Conservation (phyloP, 2,888 invertebrate species). For the Troglohyphantes excavatus region DNA sequence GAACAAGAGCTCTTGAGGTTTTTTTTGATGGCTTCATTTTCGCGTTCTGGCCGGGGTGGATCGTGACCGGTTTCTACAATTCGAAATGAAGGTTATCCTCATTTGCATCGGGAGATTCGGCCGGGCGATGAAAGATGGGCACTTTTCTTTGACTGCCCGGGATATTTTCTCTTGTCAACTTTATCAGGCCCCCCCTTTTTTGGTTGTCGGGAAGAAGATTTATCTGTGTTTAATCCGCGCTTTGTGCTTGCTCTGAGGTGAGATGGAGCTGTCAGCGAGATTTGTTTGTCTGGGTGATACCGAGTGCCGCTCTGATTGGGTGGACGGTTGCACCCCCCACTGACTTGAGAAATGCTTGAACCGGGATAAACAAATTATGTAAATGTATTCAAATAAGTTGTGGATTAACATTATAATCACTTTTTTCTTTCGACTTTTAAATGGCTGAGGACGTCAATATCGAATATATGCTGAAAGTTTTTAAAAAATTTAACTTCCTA, state of each 20-base stretch:
- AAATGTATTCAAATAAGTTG: no score
- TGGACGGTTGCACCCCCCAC: no score
- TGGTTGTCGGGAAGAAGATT: not conserved
- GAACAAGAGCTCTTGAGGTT: not conserved
- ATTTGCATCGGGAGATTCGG: conserved; percentile 47
- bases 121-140: conserved; percentile 33
- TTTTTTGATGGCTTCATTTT: conserved; percentile 74
- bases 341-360: no score
- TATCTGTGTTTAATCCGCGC: not conserved
- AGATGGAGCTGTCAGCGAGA: conserved; percentile 3
- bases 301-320: not conserved
- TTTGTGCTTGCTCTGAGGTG: not conserved
- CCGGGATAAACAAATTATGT: no score
- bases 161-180: conserved; percentile 17
- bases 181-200: conserved; percentile 19
- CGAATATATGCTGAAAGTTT: no score
- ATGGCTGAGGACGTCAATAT: no score
- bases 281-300: not conserved
- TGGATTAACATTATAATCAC: no score
- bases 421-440: no score
- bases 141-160: not conserved
- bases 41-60: conserved; percentile 28
- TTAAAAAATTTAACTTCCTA: no score
- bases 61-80: conserved; percentile 59
- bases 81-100: not conserved